Conservation (phyloP, 2,113 vertebrate species). For the Sinocyclocheilus anophthalmus region DNA sequence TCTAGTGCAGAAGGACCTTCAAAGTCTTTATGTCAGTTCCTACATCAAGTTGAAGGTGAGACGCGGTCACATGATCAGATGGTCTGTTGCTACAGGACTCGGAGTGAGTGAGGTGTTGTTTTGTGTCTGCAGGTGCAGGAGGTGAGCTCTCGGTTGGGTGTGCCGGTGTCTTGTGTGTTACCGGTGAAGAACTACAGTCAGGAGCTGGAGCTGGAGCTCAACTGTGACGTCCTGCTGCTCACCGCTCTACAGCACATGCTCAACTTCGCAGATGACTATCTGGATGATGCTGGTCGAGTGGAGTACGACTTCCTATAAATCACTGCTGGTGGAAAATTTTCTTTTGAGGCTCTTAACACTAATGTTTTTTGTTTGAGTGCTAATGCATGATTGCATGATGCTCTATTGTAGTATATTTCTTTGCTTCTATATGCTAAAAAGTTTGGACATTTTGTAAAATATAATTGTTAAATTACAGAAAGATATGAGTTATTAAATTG, state of each 20-base stretch:
- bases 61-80: neutral
- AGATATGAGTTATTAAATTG: no score
- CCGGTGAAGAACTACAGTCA: slow-evolving; percentile 74
- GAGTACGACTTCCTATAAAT: no score
- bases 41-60: slow-evolving; percentile 67
- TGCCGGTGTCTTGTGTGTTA: slow-evolving; percentile 66
- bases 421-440: no score
- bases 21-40: slow-evolving; percentile 60
- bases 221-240: slow-evolving; percentile 66
- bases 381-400: no score
- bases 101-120: neutral
- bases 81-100: neutral
- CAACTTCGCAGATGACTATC: slow-evolving; percentile 64
- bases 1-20: slow-evolving; percentile 58
- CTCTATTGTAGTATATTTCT: no score
- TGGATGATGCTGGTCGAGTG: slow-evolving; percentile 59
- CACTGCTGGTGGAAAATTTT: no score
- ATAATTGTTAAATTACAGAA: no score
- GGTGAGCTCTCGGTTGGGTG: slow-evolving; percentile 61
- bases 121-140: slow-evolving; percentile 62
- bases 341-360: no score
- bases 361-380: no score
- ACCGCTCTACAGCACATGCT: slow-evolving; percentile 67
- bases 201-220: slow-evolving; percentile 65
- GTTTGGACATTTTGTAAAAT: no score